Evolutionary conservation across 1,140 invertebrate species (phyloP).

Genomic region (Ceratina japonica): DNA sequence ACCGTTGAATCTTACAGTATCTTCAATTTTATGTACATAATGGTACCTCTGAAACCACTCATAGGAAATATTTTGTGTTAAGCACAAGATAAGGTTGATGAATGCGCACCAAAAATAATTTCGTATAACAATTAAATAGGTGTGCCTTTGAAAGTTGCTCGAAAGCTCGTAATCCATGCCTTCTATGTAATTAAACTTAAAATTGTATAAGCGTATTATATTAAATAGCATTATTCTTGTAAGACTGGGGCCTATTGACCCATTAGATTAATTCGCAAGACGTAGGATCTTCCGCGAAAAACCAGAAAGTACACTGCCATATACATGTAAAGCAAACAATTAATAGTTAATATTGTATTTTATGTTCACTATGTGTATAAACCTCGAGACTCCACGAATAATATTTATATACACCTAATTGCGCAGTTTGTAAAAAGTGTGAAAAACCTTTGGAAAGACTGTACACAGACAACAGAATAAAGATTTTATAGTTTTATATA

Average conservation of each 20-base stretch:
- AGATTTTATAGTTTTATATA: slow-evolving; percentile 72
- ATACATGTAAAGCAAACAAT: slow-evolving; percentile 55
- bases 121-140: slow-evolving; percentile 15
- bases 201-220: slow-evolving; percentile 41
- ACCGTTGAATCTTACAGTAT: not conserved
- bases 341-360: slow-evolving; percentile 58
- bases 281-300: slow-evolving; percentile 54
- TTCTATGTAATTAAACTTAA: slow-evolving; percentile 28
- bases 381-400: slow-evolving; percentile 37
- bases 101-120: slow-evolving; percentile 21
- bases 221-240: slow-evolving; percentile 60
- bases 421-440: slow-evolving; percentile 39
- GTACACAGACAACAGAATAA: slow-evolving; percentile 63
- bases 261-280: slow-evolving; percentile 47
- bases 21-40: not conserved
- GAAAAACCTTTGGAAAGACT: slow-evolving; percentile 58
- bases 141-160: slow-evolving; percentile 20
- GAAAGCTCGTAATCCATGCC: slow-evolving; percentile 26
- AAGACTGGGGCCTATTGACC: slow-evolving; percentile 66
- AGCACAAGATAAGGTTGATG: not conserved
- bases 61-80: not conserved
- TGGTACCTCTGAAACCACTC: not conserved
- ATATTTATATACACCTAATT: slow-evolving; percentile 52
- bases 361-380: slow-evolving; percentile 60
- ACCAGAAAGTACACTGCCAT: slow-evolving; percentile 73